A percentile compares a stretch with the other conserved stretches of the same genome.
Evolutionary conservation across 2,797 vertebrate genomes (phyloP).

Genomic region (Mormyrops boulengeri): DNA sequence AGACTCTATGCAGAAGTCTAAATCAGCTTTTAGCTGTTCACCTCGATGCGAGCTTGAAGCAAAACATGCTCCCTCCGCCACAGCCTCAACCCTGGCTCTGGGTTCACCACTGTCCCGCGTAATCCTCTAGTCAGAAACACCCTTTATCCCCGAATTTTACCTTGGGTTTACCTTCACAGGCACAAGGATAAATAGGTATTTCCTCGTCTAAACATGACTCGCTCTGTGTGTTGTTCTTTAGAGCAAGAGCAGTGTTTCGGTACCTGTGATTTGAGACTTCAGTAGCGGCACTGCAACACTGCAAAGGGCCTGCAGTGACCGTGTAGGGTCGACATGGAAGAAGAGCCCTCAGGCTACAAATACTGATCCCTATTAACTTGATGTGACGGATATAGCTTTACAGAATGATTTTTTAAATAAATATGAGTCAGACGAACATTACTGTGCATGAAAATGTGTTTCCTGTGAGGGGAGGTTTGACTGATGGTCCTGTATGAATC

Average conservation of each 20-base stretch:
- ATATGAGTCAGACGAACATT: slow-evolving; percentile 6
- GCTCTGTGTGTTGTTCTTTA: background rate
- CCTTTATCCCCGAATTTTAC: background rate
- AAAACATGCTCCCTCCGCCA: background rate
- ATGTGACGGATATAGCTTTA: background rate
- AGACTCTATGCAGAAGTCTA: background rate
- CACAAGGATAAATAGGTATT: background rate
- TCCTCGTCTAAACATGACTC: background rate
- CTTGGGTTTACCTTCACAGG: background rate
- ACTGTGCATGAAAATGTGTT: slow-evolving; percentile 1
- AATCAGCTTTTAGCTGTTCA: background rate
- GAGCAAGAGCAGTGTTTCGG: background rate
- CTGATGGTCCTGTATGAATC: background rate
- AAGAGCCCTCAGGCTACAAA: background rate
- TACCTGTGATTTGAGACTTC: background rate
- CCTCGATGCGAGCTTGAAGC: background rate
- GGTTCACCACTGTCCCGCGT: background rate
- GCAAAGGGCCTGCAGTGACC: background rate
- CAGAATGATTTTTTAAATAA: slow-evolving; percentile 12
- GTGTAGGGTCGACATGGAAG: background rate
- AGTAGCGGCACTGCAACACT: background rate
- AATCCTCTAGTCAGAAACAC: background rate
- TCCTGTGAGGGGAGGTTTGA: background rate
- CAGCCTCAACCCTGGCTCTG: background rate
- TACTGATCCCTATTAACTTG: background rate